Percentiles rank a stretch among this genome's conserved stretches.
These are phyloP conservation scores for Conops quadrifasciatus DNA, from an alignment of 2,888 invertebrate genomes.

Conservation along the genomic window DNA sequence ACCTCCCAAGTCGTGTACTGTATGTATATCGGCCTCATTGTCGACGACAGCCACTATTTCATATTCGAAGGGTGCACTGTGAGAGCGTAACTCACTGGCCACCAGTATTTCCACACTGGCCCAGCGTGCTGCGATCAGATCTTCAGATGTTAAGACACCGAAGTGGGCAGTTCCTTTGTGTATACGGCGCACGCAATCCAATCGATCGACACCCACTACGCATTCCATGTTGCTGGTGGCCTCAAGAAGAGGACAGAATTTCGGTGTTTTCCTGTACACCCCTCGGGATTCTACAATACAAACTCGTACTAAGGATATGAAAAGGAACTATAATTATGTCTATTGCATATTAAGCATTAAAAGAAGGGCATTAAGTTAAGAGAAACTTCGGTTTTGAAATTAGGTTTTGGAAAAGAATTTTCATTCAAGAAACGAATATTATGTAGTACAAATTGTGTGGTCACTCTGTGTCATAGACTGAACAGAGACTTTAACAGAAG, in stretches of 20 bases:
- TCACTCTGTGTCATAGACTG: too few relatives aligned
- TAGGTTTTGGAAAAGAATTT: too few relatives aligned
- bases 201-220: slow-evolving; percentile 77
- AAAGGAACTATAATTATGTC: neutral
- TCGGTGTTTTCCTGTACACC: slow-evolving; percentile 69
- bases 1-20: slow-evolving; percentile 71
- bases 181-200: slow-evolving; percentile 83
- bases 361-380: too few relatives aligned
- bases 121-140: slow-evolving; percentile 79
- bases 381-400: too few relatives aligned
- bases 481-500: too few relatives aligned
- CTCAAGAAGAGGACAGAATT: slow-evolving; percentile 73
- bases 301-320: slow-evolving; percentile 70
- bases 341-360: neutral
- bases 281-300: slow-evolving; percentile 77
- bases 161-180: slow-evolving; percentile 83
- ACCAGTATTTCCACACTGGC: slow-evolving; percentile 74
- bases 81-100: slow-evolving; percentile 73
- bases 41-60: slow-evolving; percentile 75
- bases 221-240: slow-evolving; percentile 73
- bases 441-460: too few relatives aligned
- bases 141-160: slow-evolving; percentile 84
- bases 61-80: slow-evolving; percentile 69
- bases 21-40: slow-evolving; percentile 70
- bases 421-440: too few relatives aligned